Base-by-base conservation (phyloP, 2,888 invertebrate genomes). In the Limnephilus rhombicus region DNA sequence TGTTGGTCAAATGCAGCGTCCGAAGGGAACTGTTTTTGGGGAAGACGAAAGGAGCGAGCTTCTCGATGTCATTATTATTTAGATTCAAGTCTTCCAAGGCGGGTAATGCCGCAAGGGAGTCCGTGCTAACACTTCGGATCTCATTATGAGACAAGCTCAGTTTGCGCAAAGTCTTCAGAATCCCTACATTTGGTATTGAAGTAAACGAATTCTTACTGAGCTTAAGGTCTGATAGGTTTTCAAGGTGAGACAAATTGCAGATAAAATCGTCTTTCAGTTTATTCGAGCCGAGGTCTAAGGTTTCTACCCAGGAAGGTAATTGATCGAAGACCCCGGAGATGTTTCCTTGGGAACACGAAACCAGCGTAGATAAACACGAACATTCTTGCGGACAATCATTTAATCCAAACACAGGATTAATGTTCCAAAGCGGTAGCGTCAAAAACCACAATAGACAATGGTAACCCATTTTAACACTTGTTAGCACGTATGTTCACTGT, bases 251-350 rank as follows among this genome's bases (percentile, higher is more conserved):
- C 91, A 96, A 95, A 94, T 94, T 95, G 92, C 95, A 94, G 91
- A 95, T 95, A 93, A 95, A 95, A 94, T 95, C 95, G 94, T 95
- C 95, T 94, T 94, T 95, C 94, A 96, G 95, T 95, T 95, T 95
- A 94, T 96, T 96, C 94, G 95, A 95, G 94, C 96, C 96, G 94
- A 96, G 95, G 97, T 97, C 98, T 97, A 98, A 96, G 94, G 97
- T 96, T 96, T 97, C 97, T 95, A 97, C 97, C 98, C 98, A 98
- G 95, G 96, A 96, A 93, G 98, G 98, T 95, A 98, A 96, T 95
- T 97, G 95, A 92, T 95, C 96, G 94, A 98, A 98, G 95, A 98
- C 97, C 94, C 96, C 96, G 94, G 96, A 96, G 94, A 98, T 96
- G 95, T 97, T 97, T 95, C 85, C 88, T 81, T 97, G 97, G 94